A percentile compares a stretch with the other conserved stretches of the same genome.
Conservation (phyloP, 2,797 vertebrate species). For the Hipposideros larvatus region DNA sequence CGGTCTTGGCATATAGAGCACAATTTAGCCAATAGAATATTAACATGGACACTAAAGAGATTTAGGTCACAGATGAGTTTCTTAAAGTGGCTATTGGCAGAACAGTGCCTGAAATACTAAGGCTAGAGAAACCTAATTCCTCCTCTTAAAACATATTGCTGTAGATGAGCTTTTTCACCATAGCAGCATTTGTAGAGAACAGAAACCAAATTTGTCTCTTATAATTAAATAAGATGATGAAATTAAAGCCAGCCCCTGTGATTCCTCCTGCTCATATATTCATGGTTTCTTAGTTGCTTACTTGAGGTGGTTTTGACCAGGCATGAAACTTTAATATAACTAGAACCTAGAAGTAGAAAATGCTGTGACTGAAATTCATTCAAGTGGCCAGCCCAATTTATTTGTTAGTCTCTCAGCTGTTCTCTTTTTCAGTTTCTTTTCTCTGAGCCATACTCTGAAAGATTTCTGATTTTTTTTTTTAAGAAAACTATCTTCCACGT, state of each 20-base stretch:
- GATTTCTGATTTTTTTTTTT: not conserved
- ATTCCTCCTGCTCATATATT: conserved; percentile 66
- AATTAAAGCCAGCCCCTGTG: conserved; percentile 63
- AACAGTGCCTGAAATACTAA: conserved; percentile 76
- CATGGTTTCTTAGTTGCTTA: not conserved
- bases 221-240: conserved; percentile 79
- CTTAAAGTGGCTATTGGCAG: conserved; percentile 82
- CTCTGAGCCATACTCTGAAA: not conserved
- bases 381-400: not conserved
- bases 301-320: conserved; percentile 45
- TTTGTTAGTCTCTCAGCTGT: conserved; percentile 11
- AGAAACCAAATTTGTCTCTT: conserved; percentile 76
- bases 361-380: conserved; percentile 28
- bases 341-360: conserved; percentile 35
- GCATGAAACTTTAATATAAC: conserved; percentile 58
- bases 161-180: conserved; percentile 84
- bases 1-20: conserved; percentile 78
- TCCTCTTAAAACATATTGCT: conserved; percentile 87
- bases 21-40: conserved; percentile 78
- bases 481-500: not conserved
- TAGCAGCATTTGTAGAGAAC: conserved; percentile 75
- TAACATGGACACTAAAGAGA: conserved; percentile 81
- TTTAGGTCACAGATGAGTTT: conserved; percentile 86
- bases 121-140: conserved; percentile 78
- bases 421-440: conserved; percentile 45